Evolutionary conservation across 1,140 invertebrate species (phyloP).

Genomic region (Diabrotica virgifera): DNA sequence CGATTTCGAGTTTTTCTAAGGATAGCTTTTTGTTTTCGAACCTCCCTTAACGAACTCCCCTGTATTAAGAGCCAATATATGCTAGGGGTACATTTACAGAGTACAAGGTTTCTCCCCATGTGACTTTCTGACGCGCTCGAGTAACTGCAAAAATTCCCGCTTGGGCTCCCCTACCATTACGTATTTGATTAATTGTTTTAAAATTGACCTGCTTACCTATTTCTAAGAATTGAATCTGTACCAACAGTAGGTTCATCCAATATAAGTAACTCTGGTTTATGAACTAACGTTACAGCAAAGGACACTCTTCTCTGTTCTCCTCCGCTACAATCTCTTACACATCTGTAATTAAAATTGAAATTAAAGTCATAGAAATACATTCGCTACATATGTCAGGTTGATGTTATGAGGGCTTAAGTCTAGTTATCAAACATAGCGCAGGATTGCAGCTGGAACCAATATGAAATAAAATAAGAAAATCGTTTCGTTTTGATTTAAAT

Average conservation of each 20-base stretch:
- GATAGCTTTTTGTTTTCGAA: too few species aligned
- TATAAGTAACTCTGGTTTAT: constrained; percentile 84
- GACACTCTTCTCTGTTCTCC: constrained; percentile 86
- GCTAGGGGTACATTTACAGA: too few species aligned
- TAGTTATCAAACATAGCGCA: not conserved
- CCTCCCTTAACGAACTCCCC: too few species aligned
- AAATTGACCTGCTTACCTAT: constrained; percentile 58
- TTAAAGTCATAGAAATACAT: not conserved
- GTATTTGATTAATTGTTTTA: not conserved
- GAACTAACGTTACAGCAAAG: constrained; percentile 81
- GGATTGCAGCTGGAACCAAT: too few species aligned
- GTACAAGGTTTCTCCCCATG: too few species aligned
- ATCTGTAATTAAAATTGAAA: constrained; percentile 32
- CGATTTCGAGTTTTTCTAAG: too few species aligned
- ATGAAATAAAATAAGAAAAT: too few species aligned
- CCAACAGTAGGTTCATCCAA: constrained; percentile 93
- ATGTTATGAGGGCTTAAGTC: not conserved
- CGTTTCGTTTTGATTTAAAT: too few species aligned
- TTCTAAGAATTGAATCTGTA: constrained; percentile 83
- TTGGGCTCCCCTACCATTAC: too few species aligned
- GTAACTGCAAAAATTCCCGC: too few species aligned
- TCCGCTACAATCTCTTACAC: constrained; percentile 72
- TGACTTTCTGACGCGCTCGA: too few species aligned
- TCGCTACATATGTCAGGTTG: not conserved
- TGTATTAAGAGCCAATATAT: too few species aligned